These are phyloP conservation scores for Melinopterus prodromus DNA, from an alignment of 2,888 invertebrate genomes.

Conservation along the genomic window DNA sequence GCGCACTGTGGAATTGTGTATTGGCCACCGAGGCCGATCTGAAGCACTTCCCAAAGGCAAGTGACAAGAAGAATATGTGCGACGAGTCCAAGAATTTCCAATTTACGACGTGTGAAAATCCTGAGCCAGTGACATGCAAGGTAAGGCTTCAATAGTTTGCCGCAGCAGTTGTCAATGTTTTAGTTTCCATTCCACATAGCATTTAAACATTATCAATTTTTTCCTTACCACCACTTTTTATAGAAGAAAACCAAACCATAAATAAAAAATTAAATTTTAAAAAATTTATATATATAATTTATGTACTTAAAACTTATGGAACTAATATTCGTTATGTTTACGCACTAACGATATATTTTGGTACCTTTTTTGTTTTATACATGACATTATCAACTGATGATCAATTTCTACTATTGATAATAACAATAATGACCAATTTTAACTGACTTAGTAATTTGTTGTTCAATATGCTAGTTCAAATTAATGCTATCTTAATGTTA, in stretches of 20 bases:
- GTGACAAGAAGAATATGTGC: conserved; percentile 72
- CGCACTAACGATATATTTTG: no score
- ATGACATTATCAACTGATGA: no score
- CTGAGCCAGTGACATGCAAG: conserved; percentile 82
- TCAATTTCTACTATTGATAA: no score
- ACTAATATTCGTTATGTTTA: no score
- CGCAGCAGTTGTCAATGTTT: conserved; percentile 18
- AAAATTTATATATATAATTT: no score
- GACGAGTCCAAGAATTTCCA: conserved; percentile 72
- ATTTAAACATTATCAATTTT: conserved; percentile 4
- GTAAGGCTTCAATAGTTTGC: conserved; percentile 54
- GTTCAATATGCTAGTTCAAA: no score
- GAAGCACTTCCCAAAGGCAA: conserved; percentile 70
- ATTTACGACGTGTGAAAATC: conserved; percentile 80
- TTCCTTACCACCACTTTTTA: no score
- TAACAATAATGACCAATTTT: no score
- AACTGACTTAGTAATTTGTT: no score
- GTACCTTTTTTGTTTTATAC: no score
- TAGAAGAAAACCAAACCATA: background rate
- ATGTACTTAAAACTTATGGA: no score
- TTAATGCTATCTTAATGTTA: no score
- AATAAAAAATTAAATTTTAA: conserved; percentile 12
- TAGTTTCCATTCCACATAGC: background rate
- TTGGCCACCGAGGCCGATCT: conserved; percentile 72
- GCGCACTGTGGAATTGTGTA: conserved; percentile 77